These are phyloP conservation scores for Brienomyrus longianalis DNA, from an alignment of 2,113 vertebrate species.

Conservation along the genomic window DNA sequence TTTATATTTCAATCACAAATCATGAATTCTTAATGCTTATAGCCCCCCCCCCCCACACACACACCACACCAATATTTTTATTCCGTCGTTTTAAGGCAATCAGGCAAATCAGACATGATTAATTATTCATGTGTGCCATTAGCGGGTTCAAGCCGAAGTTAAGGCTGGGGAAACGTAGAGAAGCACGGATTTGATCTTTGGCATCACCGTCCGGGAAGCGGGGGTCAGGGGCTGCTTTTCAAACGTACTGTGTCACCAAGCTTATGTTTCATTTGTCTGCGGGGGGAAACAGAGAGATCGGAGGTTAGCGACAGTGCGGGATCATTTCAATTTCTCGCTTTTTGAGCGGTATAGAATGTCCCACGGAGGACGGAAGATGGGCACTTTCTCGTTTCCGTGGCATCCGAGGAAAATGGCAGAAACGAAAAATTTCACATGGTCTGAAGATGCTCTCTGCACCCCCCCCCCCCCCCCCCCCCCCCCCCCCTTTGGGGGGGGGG, in stretches of 20 bases:
- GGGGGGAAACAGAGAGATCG: slow-evolving; percentile 51
- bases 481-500: background rate
- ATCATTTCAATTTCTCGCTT: slow-evolving; percentile 31
- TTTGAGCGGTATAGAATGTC: slow-evolving; percentile 23
- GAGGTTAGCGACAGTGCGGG: slow-evolving; percentile 52
- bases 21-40: slow-evolving; percentile 89
- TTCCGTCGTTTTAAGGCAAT: slow-evolving; percentile 81
- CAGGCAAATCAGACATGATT: slow-evolving; percentile 89
- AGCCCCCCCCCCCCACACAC: slow-evolving; percentile 57
- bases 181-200: slow-evolving; percentile 44
- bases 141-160: slow-evolving; percentile 25
- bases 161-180: slow-evolving; percentile 51
- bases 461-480: background rate
- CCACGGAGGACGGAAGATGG: slow-evolving; percentile 34
- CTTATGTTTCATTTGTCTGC: slow-evolving; percentile 59
- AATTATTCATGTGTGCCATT: slow-evolving; percentile 70
- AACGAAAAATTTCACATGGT: slow-evolving; percentile 19
- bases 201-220: slow-evolving; percentile 39
- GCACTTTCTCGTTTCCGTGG: background rate
- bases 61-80: slow-evolving; percentile 53
- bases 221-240: slow-evolving; percentile 43
- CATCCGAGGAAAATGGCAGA: background rate
- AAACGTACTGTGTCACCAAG: slow-evolving; percentile 46
- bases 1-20: slow-evolving; percentile 83
- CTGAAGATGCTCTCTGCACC: slow-evolving; percentile 14